These are phyloP conservation scores for Mola mola DNA, from an alignment of 2,113 vertebrate species.

Conservation along the genomic window DNA sequence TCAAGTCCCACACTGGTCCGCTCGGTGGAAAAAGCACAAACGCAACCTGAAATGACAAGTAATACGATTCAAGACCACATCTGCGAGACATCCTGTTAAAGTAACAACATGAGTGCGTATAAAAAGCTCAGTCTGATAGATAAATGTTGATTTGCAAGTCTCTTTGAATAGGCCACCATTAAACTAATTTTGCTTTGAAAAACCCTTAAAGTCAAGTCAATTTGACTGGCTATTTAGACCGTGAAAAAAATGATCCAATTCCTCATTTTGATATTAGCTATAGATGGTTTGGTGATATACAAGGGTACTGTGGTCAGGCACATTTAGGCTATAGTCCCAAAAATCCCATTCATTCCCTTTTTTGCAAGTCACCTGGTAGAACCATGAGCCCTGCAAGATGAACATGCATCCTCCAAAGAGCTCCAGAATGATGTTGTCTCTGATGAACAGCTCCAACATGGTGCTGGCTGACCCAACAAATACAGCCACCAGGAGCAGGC, in stretches of 20 bases:
- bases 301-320: no score
- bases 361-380: conserved; percentile 95
- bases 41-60: conserved; percentile 83
- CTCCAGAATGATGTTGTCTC: conserved; percentile 85
- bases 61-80: background rate
- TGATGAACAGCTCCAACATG: conserved; percentile 86
- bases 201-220: no score
- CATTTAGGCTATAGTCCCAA: no score
- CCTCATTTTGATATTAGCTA: no score
- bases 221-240: no score
- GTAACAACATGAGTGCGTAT: background rate
- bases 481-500: conserved; percentile 85
- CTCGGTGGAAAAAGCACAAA: conserved; percentile 89
- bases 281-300: no score
- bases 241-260: no score
- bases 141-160: background rate
- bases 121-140: background rate
- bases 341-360: no score
- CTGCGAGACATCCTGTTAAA: background rate
- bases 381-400: conserved; percentile 95
- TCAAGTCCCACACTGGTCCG: conserved; percentile 84
- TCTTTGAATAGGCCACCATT: background rate
- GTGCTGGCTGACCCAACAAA: conserved; percentile 77
- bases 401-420: conserved; percentile 83
- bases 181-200: background rate